Conservation (phyloP, 2,888 invertebrate genomes). For the Aricia artaxerxes region DNA sequence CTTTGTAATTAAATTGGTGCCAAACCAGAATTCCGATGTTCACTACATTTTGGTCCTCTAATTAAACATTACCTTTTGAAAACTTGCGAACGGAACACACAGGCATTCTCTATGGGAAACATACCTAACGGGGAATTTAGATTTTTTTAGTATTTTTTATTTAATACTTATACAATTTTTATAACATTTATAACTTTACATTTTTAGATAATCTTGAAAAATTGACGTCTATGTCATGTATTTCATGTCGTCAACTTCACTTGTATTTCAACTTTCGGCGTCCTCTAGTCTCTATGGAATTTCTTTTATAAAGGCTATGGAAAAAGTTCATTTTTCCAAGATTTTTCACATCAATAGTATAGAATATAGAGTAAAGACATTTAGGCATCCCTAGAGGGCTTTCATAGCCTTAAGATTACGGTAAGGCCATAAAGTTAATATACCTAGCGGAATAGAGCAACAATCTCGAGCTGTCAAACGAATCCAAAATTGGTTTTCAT, state of each 20-base stretch:
- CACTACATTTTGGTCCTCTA: background rate
- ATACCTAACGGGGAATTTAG: slow-evolving; percentile 12
- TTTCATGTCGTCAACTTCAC: background rate
- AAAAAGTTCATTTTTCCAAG: no score
- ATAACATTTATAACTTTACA: background rate
- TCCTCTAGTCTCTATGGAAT: background rate
- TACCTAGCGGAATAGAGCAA: no score
- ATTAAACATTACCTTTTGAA: slow-evolving; percentile 11
- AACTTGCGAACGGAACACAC: background rate
- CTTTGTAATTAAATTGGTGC: background rate
- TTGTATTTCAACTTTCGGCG: background rate
- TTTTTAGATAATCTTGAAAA: background rate
- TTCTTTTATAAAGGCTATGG: background rate
- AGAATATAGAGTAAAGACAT: no score
- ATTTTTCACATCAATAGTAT: no score
- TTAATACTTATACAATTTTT: background rate
- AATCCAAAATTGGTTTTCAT: no score
- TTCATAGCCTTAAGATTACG: no score
- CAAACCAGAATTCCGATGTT: background rate
- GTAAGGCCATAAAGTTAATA: no score
- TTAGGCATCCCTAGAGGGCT: no score
- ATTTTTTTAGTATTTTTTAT: background rate
- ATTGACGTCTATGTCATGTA: background rate
- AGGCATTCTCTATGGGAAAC: slow-evolving; percentile 12
- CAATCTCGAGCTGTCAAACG: no score